Percentiles rank a stretch among this genome's conserved stretches.
Conservation (phyloP, 2,113 vertebrate genomes). For the Otis tarda region DNA sequence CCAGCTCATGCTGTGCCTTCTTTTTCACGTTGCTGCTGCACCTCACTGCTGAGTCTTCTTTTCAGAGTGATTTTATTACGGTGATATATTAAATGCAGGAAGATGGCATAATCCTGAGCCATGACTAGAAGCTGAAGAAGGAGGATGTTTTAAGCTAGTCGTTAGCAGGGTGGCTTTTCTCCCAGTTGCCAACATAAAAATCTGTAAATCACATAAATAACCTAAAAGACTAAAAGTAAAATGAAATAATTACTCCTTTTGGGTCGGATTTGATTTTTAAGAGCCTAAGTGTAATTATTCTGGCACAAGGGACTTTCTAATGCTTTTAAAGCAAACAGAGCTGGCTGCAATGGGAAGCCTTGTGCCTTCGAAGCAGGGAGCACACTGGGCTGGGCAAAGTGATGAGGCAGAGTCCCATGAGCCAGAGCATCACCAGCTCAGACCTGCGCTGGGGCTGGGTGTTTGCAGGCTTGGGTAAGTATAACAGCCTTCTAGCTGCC, state of each 20-base stretch:
- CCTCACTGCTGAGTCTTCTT: not conserved
- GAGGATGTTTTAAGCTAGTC: not conserved
- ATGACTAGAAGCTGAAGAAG: not conserved
- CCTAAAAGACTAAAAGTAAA: constrained; percentile 7
- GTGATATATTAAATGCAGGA: not conserved
- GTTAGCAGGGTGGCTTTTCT: not conserved
- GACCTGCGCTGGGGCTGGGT: not conserved
- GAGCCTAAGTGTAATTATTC: not conserved
- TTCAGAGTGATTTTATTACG: not conserved
- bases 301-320: not conserved
- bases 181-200: not conserved
- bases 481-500: not conserved
- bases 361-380: not conserved
- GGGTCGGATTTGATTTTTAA: constrained; percentile 18
- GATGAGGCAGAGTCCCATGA: not conserved
- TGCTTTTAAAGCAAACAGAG: not conserved
- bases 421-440: not conserved
- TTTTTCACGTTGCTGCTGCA: not conserved
- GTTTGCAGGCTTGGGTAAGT: not conserved
- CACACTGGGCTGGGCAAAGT: not conserved
- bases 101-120: not conserved
- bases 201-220: constrained; percentile 22
- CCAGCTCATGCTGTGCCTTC: not conserved
- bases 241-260: constrained; percentile 31
- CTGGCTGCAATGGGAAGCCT: not conserved